phyloP scores from a whole-genome alignment of 2,888 invertebrate species.

The Neria commutata region DNA sequence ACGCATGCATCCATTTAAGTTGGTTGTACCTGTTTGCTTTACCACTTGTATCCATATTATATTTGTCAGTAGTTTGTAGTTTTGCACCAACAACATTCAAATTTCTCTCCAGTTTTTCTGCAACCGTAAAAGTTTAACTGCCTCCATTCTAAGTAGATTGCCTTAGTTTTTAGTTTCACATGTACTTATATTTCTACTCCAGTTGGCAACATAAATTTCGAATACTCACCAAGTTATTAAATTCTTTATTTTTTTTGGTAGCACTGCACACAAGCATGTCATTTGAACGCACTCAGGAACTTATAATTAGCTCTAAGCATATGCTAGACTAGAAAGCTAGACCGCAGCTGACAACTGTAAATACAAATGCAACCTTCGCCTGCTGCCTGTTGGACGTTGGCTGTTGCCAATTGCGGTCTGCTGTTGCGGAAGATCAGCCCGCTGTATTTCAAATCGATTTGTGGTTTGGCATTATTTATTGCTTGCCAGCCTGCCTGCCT shows the following conservation, averaged over 20 bases:
- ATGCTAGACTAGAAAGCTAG: slow-evolving; percentile 19
- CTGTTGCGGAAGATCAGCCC: slow-evolving; percentile 14
- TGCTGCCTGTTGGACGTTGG: background rate
- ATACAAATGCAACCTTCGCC: background rate
- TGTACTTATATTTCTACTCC: background rate
- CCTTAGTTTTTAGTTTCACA: background rate
- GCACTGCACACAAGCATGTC: background rate
- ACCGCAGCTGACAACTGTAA: slow-evolving; percentile 10
- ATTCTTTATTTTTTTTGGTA: slow-evolving; percentile 27
- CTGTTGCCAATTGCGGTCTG: background rate
- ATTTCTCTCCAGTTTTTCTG: background rate
- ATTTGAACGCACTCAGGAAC: background rate
- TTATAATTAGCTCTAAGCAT: background rate
- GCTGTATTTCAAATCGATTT: background rate
- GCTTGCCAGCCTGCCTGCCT: slow-evolving; percentile 23
- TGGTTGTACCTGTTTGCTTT: slow-evolving; percentile 20
- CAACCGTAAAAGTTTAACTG: background rate
- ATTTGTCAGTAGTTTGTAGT: slow-evolving; percentile 30
- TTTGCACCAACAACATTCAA: slow-evolving; percentile 31
- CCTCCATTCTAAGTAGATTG: background rate
- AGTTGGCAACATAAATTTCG: too few species aligned
- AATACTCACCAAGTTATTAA: too few species aligned
- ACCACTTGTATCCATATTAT: background rate
- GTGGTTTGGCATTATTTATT: background rate
- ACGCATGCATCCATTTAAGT: slow-evolving; percentile 6